Evolutionary conservation across 2,113 vertebrate species (phyloP).

Genomic region (Lophura nycthemera): DNA sequence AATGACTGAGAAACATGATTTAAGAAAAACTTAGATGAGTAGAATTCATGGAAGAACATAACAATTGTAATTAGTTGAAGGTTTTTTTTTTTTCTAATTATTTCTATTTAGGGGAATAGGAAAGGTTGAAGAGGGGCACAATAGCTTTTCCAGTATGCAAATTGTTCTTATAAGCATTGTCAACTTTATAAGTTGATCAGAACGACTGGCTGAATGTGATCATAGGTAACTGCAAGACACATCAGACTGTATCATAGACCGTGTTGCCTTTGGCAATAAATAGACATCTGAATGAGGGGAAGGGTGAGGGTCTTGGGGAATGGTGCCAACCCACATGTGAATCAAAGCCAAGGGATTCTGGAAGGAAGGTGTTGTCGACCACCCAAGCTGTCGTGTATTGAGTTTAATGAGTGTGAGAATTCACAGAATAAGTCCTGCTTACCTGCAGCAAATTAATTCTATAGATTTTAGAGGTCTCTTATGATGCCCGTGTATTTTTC

Average conservation of each 20-base stretch:
- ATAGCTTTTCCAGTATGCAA: background rate
- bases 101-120: background rate
- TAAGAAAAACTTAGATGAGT: background rate
- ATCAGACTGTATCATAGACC: background rate
- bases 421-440: background rate
- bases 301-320: background rate
- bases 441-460: slow-evolving; percentile 5
- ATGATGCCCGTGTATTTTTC: background rate
- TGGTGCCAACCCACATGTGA: background rate
- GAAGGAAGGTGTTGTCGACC: slow-evolving; percentile 24
- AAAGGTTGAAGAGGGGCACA: background rate
- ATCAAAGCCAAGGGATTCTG: slow-evolving; percentile 1
- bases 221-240: background rate
- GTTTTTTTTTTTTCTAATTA: background rate
- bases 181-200: background rate
- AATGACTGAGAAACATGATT: background rate
- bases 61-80: background rate
- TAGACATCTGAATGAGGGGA: background rate
- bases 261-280: slow-evolving; percentile 41
- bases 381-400: background rate
- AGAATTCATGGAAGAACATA: background rate
- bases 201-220: background rate
- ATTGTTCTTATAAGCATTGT: background rate
- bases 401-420: background rate
- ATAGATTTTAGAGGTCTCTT: background rate